phyloP scores from a whole-genome alignment of 2,113 vertebrate genomes.

The Sporophila hypoxantha region DNA sequence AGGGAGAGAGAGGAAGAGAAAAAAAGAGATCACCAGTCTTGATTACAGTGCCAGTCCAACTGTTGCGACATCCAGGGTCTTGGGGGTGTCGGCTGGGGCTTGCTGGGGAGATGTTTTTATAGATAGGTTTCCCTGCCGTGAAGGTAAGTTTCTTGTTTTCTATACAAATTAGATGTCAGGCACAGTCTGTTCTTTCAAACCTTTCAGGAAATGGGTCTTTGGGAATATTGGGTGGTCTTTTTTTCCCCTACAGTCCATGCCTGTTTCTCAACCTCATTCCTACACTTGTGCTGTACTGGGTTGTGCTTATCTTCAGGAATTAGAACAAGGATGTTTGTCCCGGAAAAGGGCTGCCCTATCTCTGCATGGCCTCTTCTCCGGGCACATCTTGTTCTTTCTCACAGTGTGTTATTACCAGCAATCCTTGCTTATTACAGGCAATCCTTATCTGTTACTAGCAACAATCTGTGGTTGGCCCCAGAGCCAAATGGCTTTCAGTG shows the following conservation, averaged over 20 bases:
- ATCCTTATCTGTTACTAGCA: not conserved
- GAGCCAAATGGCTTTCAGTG: not conserved
- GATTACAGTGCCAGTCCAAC: not conserved
- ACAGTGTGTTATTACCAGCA: not conserved
- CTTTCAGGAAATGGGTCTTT: not conserved
- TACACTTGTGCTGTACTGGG: not conserved
- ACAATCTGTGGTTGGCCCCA: not conserved
- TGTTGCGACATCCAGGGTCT: not conserved
- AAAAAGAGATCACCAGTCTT: not conserved
- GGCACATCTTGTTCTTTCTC: not conserved
- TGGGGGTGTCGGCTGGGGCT: accelerated
- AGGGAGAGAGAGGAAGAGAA: not conserved
- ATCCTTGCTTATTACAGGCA: not conserved
- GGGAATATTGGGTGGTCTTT: not conserved
- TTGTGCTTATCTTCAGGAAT: not conserved
- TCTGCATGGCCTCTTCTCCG: not conserved
- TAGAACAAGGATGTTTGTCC: not conserved
- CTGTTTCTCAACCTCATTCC: not conserved
- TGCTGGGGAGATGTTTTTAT: not conserved
- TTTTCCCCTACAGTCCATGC: not conserved
- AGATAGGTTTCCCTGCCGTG: not conserved
- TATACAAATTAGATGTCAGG: not conserved
- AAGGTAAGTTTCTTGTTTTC: not conserved
- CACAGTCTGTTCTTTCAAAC: not conserved
- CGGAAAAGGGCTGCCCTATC: not conserved